Base-by-base conservation (phyloP, 2,797 vertebrate species). In the Tadarida brasiliensis region DNA sequence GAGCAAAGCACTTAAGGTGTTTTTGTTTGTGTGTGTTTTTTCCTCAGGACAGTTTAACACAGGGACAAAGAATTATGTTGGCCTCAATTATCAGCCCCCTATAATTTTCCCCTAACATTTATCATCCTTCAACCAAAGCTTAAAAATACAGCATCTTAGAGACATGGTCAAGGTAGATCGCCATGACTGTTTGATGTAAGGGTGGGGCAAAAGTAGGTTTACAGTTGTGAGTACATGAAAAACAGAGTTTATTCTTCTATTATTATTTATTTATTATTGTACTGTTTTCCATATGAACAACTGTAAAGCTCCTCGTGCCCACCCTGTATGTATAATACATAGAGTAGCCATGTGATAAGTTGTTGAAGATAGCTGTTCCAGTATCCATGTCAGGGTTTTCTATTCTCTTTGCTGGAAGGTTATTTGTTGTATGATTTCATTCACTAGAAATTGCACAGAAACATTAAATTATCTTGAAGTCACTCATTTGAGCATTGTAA, bases 41-140 rank as follows among this genome's bases (percentile, higher is more conserved):
- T 44, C 20, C 1, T 68, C 33, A 71, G 11, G 54, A 68, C 35
- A 78, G 10, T 77, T 77, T 59, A 57, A 63, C 15, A 71, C 7
- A 39, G 8, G n/a, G 6, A 71, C 20, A 73, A 85, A 11, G 4
- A 24, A 84, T 63, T 76, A 44, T 49, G 6, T 3, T 91, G 57
- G 0, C 65, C 17, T 68, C 30, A 63, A 1, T 24, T 33, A n/a
- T 67, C 24, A 47, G 9, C 11, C 4, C 1, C 0, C 0, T 1
- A 44, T 44, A 7, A 0, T 20, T 7, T 11, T 44, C 8, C 11
- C 7, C n/a, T 24, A 61, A 22, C 17, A 61, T 57, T 85, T 77
- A 74, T 24, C 14, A 81, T 59, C 22, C 11, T 30, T 90, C 19
- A 47, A 2, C 3, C 2, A 56, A 44, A 59, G 0, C 19, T 54